A percentile compares a stretch with the other conserved stretches of the same genome.
Conservation (phyloP, 2,797 vertebrate species). For the Artibeus lituratus region DNA sequence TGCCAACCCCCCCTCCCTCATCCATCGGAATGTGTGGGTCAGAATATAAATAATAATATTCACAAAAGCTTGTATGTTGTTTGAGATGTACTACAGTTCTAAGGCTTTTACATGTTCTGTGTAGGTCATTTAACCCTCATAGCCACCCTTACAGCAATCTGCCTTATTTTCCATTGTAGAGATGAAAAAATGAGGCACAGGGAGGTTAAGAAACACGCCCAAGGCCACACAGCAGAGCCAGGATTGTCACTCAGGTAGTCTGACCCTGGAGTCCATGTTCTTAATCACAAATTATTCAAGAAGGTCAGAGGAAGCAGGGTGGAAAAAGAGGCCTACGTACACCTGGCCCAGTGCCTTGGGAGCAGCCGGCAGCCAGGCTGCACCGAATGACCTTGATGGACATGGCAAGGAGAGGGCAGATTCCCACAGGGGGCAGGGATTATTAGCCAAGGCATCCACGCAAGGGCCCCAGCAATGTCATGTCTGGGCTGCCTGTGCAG, state of each 20-base stretch:
- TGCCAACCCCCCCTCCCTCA: too few species aligned
- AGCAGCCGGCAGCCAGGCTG: not conserved
- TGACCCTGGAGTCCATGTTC: not conserved
- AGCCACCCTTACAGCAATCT: not conserved
- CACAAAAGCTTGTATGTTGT: not conserved
- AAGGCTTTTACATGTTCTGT: not conserved
- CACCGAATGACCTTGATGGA: not conserved
- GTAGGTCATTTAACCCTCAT: not conserved
- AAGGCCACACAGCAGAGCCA: not conserved
- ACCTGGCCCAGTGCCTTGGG: not conserved
- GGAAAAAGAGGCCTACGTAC: accelerated
- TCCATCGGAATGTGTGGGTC: not conserved
- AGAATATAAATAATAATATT: not conserved
- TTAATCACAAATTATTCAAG: not conserved
- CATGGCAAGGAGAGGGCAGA: not conserved
- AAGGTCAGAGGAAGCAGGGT: not conserved
- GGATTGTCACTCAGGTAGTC: not conserved
- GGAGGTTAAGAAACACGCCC: not conserved
- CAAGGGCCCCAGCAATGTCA: not conserved
- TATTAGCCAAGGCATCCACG: not conserved
- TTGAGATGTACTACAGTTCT: not conserved
- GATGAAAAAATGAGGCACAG: not conserved
- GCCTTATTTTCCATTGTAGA: not conserved
- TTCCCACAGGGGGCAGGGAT: not conserved
- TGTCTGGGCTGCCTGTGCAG: not conserved